Conservation (phyloP, 2,888 invertebrate species). For the Criorhina ranunculi region DNA sequence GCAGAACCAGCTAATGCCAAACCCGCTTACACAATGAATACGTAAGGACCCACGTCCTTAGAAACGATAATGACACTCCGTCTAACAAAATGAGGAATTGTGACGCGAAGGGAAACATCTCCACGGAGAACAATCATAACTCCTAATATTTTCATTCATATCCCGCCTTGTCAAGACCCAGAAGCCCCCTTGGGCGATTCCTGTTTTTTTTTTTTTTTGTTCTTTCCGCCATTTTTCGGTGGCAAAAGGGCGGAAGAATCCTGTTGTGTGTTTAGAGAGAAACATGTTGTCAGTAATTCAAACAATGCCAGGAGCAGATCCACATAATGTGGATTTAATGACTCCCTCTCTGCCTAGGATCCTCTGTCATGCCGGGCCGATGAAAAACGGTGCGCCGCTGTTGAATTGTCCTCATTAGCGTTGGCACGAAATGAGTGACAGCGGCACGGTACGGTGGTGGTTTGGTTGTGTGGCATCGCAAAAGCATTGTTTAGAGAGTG, state of each 20-base stretch:
- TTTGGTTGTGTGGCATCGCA: background rate
- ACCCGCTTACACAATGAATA: slow-evolving; percentile 13
- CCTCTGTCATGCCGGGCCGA: slow-evolving; percentile 26
- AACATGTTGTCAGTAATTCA: slow-evolving; percentile 66
- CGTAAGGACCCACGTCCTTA: slow-evolving; percentile 31
- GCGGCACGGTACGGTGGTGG: slow-evolving; percentile 7
- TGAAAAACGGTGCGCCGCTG: slow-evolving; percentile 45
- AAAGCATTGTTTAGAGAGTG: slow-evolving; percentile 55
- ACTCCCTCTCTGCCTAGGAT: slow-evolving; percentile 41
- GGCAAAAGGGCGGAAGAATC: slow-evolving; percentile 34
- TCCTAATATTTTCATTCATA: slow-evolving; percentile 60
- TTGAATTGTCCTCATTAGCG: slow-evolving; percentile 66
- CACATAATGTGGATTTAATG: slow-evolving; percentile 67
- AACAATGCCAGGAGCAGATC: slow-evolving; percentile 67
- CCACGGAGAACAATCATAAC: slow-evolving; percentile 61
- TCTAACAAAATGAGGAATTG: slow-evolving; percentile 29
- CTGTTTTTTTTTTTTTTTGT: background rate
- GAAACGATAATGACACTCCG: slow-evolving; percentile 54
- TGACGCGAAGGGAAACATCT: slow-evolving; percentile 38
- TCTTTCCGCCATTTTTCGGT: background rate
- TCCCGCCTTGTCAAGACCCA: slow-evolving; percentile 33
- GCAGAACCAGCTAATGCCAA: slow-evolving; percentile 44
- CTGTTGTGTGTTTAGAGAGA: slow-evolving; percentile 44
- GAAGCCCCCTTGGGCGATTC: slow-evolving; percentile 14
- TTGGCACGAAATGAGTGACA: slow-evolving; percentile 57